Evolutionary conservation across 35 echinoderm and acorn worm species (phyloP).

Genomic region (Anneissia japonica): DNA sequence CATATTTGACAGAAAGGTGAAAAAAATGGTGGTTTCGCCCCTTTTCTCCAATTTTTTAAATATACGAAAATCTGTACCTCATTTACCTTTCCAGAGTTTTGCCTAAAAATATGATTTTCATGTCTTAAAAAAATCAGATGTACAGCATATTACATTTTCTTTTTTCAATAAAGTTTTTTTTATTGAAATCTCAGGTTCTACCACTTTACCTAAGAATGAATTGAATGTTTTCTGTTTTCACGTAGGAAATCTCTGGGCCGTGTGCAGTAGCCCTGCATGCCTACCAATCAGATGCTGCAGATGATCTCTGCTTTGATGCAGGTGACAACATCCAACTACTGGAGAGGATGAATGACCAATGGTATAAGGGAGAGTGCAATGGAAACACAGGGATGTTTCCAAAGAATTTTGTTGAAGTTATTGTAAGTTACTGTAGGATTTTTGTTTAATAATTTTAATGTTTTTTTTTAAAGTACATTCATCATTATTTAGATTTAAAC

Average conservation of each 20-base stretch:
- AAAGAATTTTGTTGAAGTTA: slow-evolving; percentile 56
- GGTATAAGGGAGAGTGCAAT: slow-evolving; percentile 62
- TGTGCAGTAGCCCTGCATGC: slow-evolving; percentile 32
- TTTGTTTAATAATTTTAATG: neutral
- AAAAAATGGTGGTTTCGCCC: no score
- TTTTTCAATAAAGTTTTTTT: no score
- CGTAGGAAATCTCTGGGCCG: slow-evolving; percentile 17
- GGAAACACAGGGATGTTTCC: slow-evolving; percentile 68
- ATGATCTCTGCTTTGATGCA: slow-evolving; percentile 45
- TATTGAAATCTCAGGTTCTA: no score
- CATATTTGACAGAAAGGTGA: no score
- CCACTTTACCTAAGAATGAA: no score
- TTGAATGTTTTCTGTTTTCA: no score
- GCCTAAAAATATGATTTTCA: no score
- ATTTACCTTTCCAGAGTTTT: neutral
- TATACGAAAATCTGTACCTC: neutral
- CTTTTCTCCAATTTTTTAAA: no score
- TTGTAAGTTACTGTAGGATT: slow-evolving; percentile 40
- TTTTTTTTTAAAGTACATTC: neutral
- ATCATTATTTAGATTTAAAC: neutral
- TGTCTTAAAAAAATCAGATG: no score
- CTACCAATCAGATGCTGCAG: slow-evolving; percentile 32
- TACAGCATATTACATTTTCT: no score
- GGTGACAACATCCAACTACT: slow-evolving; percentile 63
- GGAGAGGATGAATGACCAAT: slow-evolving; percentile 40